Percentiles rank a stretch among this genome's conserved stretches.
Conservation (phyloP, 64 coral and sea anemone genomes). For the Exaiptasia diaphana region DNA sequence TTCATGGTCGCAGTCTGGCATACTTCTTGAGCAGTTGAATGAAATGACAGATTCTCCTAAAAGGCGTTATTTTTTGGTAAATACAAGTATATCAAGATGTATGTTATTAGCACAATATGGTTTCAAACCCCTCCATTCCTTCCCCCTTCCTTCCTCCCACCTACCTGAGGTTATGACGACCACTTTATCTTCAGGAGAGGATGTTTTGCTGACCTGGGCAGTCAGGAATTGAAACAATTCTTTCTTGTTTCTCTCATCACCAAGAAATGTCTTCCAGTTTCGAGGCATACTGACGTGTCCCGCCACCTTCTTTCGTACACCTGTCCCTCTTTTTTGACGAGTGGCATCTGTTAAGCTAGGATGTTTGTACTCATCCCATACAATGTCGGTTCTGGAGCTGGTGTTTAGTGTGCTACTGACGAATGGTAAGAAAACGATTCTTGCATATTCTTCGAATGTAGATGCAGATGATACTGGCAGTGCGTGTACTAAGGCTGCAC, state of each 20-base stretch:
- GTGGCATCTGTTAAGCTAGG: slow-evolving; percentile 1
- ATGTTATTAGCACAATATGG: too few species aligned
- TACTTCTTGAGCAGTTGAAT: too few species aligned
- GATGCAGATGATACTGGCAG: neutral
- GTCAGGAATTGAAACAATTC: slow-evolving; percentile 23
- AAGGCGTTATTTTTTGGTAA: too few species aligned
- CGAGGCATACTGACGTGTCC: slow-evolving; percentile 18
- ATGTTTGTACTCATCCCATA: neutral
- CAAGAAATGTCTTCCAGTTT: slow-evolving; percentile 34
- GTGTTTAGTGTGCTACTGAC: neutral
- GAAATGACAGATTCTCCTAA: too few species aligned
- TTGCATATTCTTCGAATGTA: slow-evolving; percentile 40
- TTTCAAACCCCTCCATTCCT: too few species aligned
- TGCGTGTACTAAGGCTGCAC: slow-evolving; percentile 6
- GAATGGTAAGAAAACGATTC: neutral
- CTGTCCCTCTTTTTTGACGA: slow-evolving; percentile 2
- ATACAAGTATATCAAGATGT: too few species aligned
- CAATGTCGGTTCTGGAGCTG: neutral
- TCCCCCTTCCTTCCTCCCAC: too few species aligned
- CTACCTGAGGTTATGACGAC: neutral
- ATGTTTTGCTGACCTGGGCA: neutral
- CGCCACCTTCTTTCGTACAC: slow-evolving; percentile 2
- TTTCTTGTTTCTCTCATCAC: slow-evolving; percentile 17
- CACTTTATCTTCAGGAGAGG: slow-evolving; percentile 30
- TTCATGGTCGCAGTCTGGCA: slow-evolving; percentile 17